Evolutionary conservation across 2,113 vertebrate species (phyloP).

Genomic region (Pheucticus melanocephalus): DNA sequence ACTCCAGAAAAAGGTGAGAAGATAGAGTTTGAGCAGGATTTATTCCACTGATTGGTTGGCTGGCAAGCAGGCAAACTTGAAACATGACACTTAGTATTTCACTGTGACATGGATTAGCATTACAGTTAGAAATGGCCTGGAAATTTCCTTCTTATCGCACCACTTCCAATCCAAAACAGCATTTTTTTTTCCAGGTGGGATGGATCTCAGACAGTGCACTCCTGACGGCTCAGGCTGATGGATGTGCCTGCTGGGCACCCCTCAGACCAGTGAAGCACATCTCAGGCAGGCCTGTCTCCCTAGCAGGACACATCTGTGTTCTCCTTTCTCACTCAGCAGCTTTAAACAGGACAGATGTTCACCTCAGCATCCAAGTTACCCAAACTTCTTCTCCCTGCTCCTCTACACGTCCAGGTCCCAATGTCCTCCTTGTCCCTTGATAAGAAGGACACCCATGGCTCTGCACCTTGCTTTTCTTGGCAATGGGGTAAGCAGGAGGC

Average conservation of each 20-base stretch:
- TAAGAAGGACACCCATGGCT: neutral
- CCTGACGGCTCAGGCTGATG: no score
- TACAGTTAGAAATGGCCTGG: neutral
- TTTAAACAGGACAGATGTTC: neutral
- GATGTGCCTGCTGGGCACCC: neutral
- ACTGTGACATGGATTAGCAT: neutral
- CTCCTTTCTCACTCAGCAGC: neutral
- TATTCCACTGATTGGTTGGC: neutral
- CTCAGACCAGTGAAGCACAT: rapidly evolving
- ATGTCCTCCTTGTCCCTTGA: neutral
- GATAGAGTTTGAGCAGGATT: neutral
- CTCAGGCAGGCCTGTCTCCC: neutral
- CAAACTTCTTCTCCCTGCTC: neutral
- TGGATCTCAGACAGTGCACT: neutral
- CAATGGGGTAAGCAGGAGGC: neutral
- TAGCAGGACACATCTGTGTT: neutral
- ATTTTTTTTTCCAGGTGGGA: neutral
- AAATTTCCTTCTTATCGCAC: neutral
- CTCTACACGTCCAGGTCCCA: neutral
- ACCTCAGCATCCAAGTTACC: neutral
- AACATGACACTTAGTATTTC: neutral
- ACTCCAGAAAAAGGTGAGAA: neutral
- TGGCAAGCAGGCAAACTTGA: neutral
- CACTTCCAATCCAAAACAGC: neutral
- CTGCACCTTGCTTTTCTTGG: rapidly evolving